A percentile compares a stretch with the other conserved stretches of the same genome.
phyloP scores from a whole-genome alignment of 2,113 vertebrate genomes.

The Bathybates hornii region DNA sequence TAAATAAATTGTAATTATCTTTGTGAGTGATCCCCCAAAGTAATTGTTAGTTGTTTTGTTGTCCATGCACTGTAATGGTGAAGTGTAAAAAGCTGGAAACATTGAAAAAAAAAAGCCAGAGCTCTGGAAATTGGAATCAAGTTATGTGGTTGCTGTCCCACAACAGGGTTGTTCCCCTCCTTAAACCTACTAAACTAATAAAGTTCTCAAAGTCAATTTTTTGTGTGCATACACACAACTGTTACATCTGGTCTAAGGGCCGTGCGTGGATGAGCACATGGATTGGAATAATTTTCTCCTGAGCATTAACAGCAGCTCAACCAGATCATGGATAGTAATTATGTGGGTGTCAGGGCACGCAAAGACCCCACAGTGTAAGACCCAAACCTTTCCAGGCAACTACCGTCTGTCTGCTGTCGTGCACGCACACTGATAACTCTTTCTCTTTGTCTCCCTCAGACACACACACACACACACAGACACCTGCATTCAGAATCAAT shows the following conservation, averaged over 20 bases:
- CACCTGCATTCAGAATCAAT: neutral
- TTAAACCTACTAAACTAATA: neutral
- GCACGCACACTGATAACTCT: neutral
- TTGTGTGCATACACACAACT: neutral
- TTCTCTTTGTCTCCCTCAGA: neutral
- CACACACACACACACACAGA: neutral
- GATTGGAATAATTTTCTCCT: neutral
- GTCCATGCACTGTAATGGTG: neutral
- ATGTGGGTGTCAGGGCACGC: conserved; percentile 13
- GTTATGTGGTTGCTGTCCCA: neutral
- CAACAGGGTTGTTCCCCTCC: neutral
- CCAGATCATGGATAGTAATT: conserved; percentile 27
- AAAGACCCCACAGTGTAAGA: conserved; percentile 11
- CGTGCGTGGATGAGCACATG: neutral
- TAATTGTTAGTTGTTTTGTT: neutral
- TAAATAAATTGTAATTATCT: neutral
- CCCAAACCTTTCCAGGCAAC: conserved; percentile 8
- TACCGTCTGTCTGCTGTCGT: conserved; percentile 24
- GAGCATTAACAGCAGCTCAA: neutral
- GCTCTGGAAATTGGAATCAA: neutral
- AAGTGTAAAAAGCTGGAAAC: neutral
- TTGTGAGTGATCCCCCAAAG: neutral
- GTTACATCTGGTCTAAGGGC: neutral
- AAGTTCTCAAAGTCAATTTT: neutral
- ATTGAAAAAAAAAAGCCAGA: neutral